phyloP scores from a whole-genome alignment of 2,888 invertebrate species.

The Candidula unifasciata region DNA sequence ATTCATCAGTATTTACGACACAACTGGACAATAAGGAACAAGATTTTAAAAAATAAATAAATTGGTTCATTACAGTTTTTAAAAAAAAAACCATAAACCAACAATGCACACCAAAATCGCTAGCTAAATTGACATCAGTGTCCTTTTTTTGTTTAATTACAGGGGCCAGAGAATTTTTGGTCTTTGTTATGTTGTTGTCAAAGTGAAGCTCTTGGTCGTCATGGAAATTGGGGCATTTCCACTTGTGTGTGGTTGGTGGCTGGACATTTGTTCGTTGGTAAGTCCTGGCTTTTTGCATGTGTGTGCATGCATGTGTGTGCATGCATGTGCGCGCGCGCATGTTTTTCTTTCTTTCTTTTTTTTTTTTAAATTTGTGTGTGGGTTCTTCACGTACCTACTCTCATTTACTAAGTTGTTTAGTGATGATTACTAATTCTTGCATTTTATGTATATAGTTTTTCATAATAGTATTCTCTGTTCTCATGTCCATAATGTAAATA shows the following conservation, averaged over 20 bases:
- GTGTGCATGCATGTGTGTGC: too few relatives aligned
- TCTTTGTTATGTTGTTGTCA: slow-evolving; percentile 81
- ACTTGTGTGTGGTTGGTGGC: slow-evolving; percentile 98
- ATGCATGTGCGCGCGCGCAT: too few relatives aligned
- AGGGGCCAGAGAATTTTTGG: slow-evolving; percentile 82
- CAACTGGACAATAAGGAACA: too few relatives aligned
- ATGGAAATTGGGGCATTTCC: slow-evolving; percentile 98
- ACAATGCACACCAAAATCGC: too few relatives aligned
- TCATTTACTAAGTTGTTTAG: neutral
- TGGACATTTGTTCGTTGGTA: slow-evolving; percentile 95
- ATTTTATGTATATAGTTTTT: neutral
- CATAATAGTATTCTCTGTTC: neutral
- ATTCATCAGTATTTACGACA: too few relatives aligned
- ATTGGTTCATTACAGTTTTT: too few relatives aligned
- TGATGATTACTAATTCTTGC: neutral
- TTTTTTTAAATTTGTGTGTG: neutral
- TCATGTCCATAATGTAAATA: too few relatives aligned
- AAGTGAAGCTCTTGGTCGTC: slow-evolving; percentile 95
- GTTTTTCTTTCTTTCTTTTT: too few relatives aligned
- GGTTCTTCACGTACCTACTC: neutral
- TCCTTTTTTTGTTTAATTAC: slow-evolving; percentile 14
- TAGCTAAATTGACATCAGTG: neutral
- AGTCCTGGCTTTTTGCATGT: slow-evolving; percentile 53
- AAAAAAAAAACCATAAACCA: too few relatives aligned
- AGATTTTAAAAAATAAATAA: too few relatives aligned